phyloP scores from a whole-genome alignment of 1,140 invertebrate genomes.

The Mesaphorura yosii region DNA sequence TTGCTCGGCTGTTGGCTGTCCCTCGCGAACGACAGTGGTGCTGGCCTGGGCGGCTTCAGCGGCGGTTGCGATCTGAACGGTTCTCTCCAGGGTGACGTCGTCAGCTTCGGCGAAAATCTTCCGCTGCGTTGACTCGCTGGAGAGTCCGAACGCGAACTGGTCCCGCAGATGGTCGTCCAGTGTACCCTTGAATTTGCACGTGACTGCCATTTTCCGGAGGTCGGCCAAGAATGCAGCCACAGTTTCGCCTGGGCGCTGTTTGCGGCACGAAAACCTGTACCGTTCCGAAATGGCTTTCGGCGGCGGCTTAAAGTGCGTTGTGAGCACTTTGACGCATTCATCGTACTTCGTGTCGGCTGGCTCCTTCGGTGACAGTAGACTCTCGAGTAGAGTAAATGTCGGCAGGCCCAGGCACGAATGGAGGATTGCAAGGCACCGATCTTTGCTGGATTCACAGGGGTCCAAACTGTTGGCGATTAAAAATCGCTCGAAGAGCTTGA shows the following conservation, averaged over 20 bases:
- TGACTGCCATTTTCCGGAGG: conserved; percentile 14
- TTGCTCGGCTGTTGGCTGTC: not conserved
- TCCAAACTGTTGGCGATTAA: conserved; percentile 5
- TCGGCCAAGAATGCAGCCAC: conserved; percentile 18
- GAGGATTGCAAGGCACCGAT: conserved; percentile 1
- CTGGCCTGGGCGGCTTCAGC: conserved; percentile 10
- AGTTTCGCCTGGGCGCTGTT: conserved; percentile 19
- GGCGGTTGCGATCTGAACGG: not conserved
- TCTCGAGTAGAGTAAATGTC: not conserved
- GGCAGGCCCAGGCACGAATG: not conserved
- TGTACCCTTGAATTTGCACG: too few relatives aligned
- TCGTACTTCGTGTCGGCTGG: not conserved
- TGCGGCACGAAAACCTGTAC: conserved; percentile 17
- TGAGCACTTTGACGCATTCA: not conserved
- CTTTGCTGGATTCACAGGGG: not conserved
- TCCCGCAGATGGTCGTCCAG: conserved; percentile 20
- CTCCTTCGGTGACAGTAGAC: not conserved
- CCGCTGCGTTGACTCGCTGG: conserved; percentile 11
- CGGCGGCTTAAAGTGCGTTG: conserved; percentile 1
- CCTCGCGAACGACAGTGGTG: not conserved
- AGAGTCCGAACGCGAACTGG: conserved; percentile 18
- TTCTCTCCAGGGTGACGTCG: not conserved
- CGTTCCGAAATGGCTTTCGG: conserved; percentile 16
- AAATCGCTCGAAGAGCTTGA: not conserved
- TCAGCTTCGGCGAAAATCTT: conserved; percentile 5